phyloP scores from a whole-genome alignment of 2,797 vertebrate species.

The Macrochelys suwanniensis region DNA sequence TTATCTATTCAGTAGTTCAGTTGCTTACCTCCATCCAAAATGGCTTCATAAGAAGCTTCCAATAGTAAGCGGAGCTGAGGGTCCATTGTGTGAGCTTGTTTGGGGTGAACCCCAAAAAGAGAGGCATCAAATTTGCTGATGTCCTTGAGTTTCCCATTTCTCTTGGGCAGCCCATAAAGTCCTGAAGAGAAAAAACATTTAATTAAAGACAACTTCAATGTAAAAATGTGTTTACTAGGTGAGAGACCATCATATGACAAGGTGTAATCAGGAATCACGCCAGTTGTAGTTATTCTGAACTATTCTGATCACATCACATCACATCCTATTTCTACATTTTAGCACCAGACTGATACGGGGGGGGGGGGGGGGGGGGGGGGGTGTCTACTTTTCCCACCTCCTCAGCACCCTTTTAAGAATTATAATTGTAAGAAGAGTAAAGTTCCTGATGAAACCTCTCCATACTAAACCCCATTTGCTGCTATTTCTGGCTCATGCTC shows the following conservation, averaged over 20 bases:
- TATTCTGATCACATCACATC: no score
- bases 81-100: constrained; percentile 98
- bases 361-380: no score
- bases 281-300: neutral
- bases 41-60: constrained; percentile 94
- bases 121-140: constrained; percentile 94
- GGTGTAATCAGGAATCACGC: neutral
- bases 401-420: neutral
- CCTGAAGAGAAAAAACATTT: constrained; percentile 80
- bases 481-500: neutral
- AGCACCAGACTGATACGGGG: neutral
- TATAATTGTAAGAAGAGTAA: neutral
- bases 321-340: neutral
- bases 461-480: neutral
- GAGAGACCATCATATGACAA: neutral
- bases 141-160: constrained; percentile 96
- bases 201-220: neutral
- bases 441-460: neutral
- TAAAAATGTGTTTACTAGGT: neutral
- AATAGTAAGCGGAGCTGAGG: constrained; percentile 94
- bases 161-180: constrained; percentile 92
- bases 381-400: neutral
- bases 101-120: constrained; percentile 95
- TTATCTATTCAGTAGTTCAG: neutral
- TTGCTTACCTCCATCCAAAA: constrained; percentile 92